Evolutionary conservation across 2,113 vertebrate species (phyloP).

Genomic region (Entomyzon cyanotis): DNA sequence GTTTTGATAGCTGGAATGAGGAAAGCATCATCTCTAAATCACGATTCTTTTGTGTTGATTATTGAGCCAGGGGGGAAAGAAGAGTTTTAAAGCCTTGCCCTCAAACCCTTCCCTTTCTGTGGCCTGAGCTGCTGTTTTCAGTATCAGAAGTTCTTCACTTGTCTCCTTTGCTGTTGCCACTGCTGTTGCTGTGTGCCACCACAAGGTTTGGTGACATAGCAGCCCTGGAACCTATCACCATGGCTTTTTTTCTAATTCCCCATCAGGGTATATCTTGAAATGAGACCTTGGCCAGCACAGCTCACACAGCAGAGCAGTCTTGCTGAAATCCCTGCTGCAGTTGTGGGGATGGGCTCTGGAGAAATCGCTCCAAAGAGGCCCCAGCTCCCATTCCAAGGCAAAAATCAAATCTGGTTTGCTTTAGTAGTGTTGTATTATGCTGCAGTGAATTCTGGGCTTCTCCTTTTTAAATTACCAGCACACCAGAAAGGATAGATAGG

Average conservation of each 20-base stretch:
- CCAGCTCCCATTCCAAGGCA: background rate
- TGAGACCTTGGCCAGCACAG: background rate
- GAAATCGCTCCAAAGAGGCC: background rate
- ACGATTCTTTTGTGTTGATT: background rate
- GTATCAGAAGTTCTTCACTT: background rate
- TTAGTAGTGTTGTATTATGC: background rate
- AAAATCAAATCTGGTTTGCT: background rate
- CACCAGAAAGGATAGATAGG: background rate
- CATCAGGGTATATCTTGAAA: background rate
- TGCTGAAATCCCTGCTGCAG: background rate
- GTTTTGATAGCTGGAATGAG: background rate
- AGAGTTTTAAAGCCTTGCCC: background rate
- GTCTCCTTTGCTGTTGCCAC: background rate
- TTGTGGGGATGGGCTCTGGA: background rate
- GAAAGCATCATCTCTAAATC: background rate
- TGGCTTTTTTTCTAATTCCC: background rate
- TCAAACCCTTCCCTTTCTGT: background rate
- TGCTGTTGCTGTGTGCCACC: background rate
- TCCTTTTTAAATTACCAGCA: slow-evolving; percentile 5
- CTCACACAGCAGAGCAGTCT: background rate
- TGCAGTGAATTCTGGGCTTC: background rate
- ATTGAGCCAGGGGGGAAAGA: rapidly evolving
- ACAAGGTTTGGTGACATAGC: background rate
- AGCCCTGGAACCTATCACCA: background rate
- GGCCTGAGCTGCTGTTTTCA: background rate